Percentiles rank a stretch among this genome's conserved stretches.
Evolutionary conservation across 2,797 vertebrate genomes (phyloP).

Genomic region (Urocyon cinereoargenteus): DNA sequence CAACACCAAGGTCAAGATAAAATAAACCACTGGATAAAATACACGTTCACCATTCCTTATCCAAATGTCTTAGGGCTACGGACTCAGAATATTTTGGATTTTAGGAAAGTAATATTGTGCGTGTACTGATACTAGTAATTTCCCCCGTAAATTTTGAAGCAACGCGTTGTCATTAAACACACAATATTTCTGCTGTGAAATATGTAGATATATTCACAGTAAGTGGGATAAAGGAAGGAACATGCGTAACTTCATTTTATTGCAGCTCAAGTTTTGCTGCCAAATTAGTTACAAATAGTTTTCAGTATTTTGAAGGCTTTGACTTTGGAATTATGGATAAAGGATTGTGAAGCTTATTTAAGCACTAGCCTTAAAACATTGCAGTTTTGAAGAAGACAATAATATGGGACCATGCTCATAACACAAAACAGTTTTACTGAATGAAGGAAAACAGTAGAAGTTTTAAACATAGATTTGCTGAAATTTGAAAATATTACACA

Average conservation of each 20-base stretch:
- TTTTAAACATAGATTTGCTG: background rate
- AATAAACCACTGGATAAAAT: conserved; percentile 27
- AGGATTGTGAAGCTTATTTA: background rate
- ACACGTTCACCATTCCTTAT: background rate
- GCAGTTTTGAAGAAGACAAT: background rate
- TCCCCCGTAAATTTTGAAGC: background rate
- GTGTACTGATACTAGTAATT: too few relatives aligned
- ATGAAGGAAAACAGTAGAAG: background rate
- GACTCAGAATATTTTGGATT: background rate
- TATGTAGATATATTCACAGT: fast-evolving
- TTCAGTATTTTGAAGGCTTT: background rate
- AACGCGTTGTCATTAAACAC: background rate
- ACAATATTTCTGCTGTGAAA: background rate
- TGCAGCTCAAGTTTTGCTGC: background rate
- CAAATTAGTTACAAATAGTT: background rate
- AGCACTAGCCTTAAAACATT: background rate
- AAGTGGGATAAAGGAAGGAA: background rate
- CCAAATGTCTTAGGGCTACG: background rate
- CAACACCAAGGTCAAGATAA: conserved; percentile 48
- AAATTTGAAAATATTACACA: background rate
- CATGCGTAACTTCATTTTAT: background rate
- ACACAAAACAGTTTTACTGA: background rate
- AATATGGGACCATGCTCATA: background rate
- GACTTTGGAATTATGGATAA: background rate
- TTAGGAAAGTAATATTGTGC: background rate